Conservation (phyloP, 2,888 invertebrate genomes). For the Nycteola revayana region DNA sequence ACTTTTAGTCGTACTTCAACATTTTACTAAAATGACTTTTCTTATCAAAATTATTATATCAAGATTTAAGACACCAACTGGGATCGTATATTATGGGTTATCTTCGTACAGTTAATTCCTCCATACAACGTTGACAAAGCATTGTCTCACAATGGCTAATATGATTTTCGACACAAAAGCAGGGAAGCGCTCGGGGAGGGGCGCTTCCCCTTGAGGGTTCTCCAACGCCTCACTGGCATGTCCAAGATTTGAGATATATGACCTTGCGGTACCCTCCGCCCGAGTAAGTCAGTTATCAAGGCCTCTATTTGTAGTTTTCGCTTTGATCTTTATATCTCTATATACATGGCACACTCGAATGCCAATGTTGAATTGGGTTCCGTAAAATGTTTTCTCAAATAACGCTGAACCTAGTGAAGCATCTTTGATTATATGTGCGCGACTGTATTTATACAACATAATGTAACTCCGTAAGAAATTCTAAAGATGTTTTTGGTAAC, state of each 20-base stretch:
- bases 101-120: constrained; percentile 33
- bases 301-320: constrained; percentile 29
- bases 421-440: no score
- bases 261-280: constrained; percentile 46
- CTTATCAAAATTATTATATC: no score
- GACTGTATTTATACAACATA: no score
- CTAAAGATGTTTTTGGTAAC: no score
- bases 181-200: constrained; percentile 28
- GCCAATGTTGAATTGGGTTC: no score
- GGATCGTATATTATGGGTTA: constrained; percentile 17
- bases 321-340: constrained; percentile 40
- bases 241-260: constrained; percentile 48
- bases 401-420: no score
- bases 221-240: constrained; percentile 23
- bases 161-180: constrained; percentile 56
- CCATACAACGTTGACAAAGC: constrained; percentile 45
- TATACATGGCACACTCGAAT: no score
- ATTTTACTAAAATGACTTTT: no score
- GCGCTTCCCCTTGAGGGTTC: constrained; percentile 24
- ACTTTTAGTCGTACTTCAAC: no score
- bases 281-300: constrained; percentile 42
- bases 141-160: constrained; percentile 55
- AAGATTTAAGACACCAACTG: no score
- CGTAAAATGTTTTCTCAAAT: no score
- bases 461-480: no score